Evolutionary conservation across 2,888 invertebrate genomes (phyloP).

Genomic region (Platerodrilus igneus): DNA sequence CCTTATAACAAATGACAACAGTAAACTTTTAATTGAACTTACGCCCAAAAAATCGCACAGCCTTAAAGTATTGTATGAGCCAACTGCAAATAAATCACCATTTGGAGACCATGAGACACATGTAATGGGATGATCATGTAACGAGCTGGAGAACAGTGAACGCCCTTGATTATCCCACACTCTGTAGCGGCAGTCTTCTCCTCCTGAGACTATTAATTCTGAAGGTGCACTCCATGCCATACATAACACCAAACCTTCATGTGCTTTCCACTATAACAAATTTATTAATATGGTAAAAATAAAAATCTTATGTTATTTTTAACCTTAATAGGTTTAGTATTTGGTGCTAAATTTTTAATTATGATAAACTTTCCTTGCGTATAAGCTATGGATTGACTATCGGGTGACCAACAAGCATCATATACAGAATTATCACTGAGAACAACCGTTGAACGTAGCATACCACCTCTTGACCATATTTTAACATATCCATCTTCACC

Average conservation of each 20-base stretch:
- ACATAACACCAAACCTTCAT: slow-evolving; percentile 88
- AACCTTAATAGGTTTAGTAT: slow-evolving; percentile 68
- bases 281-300: not conserved
- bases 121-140: slow-evolving; percentile 88
- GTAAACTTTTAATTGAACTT: too few species aligned
- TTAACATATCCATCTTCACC: slow-evolving; percentile 97
- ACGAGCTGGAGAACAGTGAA: slow-evolving; percentile 76
- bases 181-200: slow-evolving; percentile 81
- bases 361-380: slow-evolving; percentile 64
- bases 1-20: too few species aligned
- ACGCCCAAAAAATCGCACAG: slow-evolving; percentile 93
- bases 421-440: slow-evolving; percentile 77
- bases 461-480: slow-evolving; percentile 95
- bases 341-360: slow-evolving; percentile 69
- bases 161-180: slow-evolving; percentile 93
- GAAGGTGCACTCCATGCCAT: slow-evolving; percentile 94
- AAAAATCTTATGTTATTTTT: slow-evolving; percentile 14
- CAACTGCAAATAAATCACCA: slow-evolving; percentile 87
- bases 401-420: slow-evolving; percentile 78
- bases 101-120: slow-evolving; percentile 87
- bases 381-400: slow-evolving; percentile 63
- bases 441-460: slow-evolving; percentile 84
- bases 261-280: slow-evolving; percentile 83
- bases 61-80: slow-evolving; percentile 87
- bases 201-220: slow-evolving; percentile 88